Percentiles rank a stretch among this genome's conserved stretches.
Evolutionary conservation across 2,888 invertebrate species (phyloP).

Genomic region (Podabrus alpinus): DNA sequence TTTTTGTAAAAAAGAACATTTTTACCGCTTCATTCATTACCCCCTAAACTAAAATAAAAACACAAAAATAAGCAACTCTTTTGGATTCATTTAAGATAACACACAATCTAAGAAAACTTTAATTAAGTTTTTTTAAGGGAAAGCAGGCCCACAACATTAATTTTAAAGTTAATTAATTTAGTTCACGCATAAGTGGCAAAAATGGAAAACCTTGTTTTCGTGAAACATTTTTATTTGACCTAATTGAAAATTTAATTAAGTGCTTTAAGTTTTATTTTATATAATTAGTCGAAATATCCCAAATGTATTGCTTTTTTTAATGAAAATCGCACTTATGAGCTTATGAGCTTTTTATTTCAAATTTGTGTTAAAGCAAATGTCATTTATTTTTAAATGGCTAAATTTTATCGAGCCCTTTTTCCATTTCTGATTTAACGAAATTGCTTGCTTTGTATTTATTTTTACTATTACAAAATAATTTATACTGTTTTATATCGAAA

Average conservation of each 20-base stretch:
- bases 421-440: neutral
- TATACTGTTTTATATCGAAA: neutral
- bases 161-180: conserved; percentile 3
- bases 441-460: neutral
- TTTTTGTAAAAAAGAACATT: neutral
- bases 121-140: conserved; percentile 21
- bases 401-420: neutral
- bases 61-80: neutral
- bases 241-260: neutral
- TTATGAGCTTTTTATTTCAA: neutral
- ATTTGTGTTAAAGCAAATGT: neutral
- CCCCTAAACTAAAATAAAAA: conserved; percentile 12
- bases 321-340: neutral
- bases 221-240: neutral
- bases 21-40: conserved; percentile 3
- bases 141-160: neutral
- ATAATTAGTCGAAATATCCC: neutral
- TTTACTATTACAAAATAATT: neutral
- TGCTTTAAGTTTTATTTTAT: neutral
- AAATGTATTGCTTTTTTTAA: neutral
- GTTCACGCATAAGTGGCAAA: neutral
- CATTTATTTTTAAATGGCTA: neutral
- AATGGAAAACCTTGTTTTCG: neutral
- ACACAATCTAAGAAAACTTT: conserved; percentile 11
- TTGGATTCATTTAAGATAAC: conserved; percentile 12